Evolutionary conservation across 2,113 vertebrate species (phyloP).

Genomic region (Helogale parvula): DNA sequence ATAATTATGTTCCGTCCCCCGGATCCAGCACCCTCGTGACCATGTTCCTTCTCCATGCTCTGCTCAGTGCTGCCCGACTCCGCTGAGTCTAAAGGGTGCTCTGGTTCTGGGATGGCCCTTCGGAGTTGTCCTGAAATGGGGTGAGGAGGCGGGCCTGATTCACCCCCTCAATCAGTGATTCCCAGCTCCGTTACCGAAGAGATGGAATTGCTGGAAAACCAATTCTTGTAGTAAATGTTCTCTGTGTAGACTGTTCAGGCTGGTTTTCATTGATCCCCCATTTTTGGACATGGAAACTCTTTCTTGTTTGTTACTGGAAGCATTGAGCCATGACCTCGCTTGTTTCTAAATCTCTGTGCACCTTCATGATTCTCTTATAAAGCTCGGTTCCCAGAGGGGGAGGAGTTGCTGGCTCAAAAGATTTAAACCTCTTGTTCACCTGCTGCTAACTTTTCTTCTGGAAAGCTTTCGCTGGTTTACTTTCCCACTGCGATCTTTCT

Average conservation of each 20-base stretch:
- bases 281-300: background rate
- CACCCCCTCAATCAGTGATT: background rate
- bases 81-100: background rate
- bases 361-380: background rate
- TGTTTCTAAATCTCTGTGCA: background rate
- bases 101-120: background rate
- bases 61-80: background rate
- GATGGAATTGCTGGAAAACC: background rate
- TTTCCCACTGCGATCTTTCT: background rate
- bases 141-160: background rate
- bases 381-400: background rate
- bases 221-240: background rate
- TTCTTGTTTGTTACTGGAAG: background rate
- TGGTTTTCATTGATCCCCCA: background rate
- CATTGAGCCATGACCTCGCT: background rate
- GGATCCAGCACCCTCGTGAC: background rate
- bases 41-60: rapidly evolving
- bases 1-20: background rate
- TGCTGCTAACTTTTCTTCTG: background rate
- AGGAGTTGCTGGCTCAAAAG: background rate
- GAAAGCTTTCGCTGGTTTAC: background rate
- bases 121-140: too few species aligned
- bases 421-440: background rate
- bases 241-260: background rate
- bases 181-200: background rate